Conservation (phyloP, 2,113 vertebrate genomes). For the Pedetes capensis region DNA sequence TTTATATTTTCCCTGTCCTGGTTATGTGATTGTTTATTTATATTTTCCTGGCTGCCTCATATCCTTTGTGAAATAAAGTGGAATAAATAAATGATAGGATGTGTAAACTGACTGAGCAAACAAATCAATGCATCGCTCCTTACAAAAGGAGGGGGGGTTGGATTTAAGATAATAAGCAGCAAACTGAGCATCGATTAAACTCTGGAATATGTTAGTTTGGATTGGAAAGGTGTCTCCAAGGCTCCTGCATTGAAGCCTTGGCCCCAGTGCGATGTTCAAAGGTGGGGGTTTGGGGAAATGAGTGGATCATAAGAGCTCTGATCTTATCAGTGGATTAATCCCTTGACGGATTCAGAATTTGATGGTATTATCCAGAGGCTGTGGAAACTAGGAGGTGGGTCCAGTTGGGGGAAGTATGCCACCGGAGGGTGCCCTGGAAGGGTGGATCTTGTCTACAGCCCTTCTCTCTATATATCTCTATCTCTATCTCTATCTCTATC, state of each 20-base stretch:
- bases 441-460: background rate
- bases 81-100: conserved; percentile 66
- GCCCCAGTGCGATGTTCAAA: background rate
- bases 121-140: background rate
- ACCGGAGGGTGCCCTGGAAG: background rate
- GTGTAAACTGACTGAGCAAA: conserved; percentile 38
- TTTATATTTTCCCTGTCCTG: conserved; percentile 37
- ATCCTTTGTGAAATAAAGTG: conserved; percentile 69
- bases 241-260: background rate
- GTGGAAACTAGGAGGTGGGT: background rate
- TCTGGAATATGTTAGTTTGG: background rate
- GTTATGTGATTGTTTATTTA: conserved; percentile 60
- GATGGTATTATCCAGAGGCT: background rate
- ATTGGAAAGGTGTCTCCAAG: background rate
- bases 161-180: background rate
- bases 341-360: background rate
- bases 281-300: background rate
- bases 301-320: background rate
- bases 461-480: background rate
- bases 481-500: no score
- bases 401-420: no score
- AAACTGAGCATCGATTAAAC: background rate
- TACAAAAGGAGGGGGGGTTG: background rate
- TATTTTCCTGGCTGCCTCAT: conserved; percentile 46
- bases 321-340: background rate